Evolutionary conservation across 2,113 vertebrate species (phyloP).

Genomic region (Amazona vittata): DNA sequence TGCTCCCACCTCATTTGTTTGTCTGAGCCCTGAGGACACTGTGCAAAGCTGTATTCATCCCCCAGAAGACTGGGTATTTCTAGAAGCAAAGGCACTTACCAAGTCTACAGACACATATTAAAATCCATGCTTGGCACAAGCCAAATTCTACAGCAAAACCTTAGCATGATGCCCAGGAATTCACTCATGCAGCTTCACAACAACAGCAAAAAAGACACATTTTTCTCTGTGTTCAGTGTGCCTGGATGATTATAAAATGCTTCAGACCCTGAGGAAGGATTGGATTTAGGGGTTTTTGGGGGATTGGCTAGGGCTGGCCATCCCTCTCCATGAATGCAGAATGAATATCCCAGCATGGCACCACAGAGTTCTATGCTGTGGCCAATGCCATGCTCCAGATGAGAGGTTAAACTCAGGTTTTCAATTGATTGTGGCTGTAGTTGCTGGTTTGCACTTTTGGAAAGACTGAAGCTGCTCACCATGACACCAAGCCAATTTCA

Average conservation of each 20-base stretch:
- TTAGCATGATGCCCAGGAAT: not conserved
- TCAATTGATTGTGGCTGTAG: not conserved
- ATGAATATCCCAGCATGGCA: not conserved
- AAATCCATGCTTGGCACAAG: not conserved
- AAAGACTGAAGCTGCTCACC: slow-evolving; percentile 2
- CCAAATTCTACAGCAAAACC: not conserved
- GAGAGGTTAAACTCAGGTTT: not conserved
- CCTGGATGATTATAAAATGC: not conserved
- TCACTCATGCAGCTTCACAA: not conserved
- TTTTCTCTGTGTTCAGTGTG: not conserved
- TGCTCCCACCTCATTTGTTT: not conserved
- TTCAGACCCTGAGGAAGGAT: not conserved
- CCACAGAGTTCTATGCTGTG: not conserved
- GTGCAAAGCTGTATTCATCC: not conserved
- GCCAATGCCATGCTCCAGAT: not conserved
- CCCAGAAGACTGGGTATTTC: not conserved
- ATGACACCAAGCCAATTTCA: slow-evolving; percentile 14
- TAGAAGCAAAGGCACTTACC: not conserved
- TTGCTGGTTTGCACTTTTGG: not conserved
- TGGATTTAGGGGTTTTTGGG: not conserved
- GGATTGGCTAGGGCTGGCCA: not conserved
- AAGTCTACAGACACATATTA: not conserved
- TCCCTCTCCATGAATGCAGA: not conserved
- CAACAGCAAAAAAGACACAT: not conserved
- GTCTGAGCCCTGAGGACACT: not conserved